Evolutionary conservation across 2,113 vertebrate species (phyloP), one percentile per base, ranked within the genome.

Genomic region (Sylvilagus bachmani): DNA sequence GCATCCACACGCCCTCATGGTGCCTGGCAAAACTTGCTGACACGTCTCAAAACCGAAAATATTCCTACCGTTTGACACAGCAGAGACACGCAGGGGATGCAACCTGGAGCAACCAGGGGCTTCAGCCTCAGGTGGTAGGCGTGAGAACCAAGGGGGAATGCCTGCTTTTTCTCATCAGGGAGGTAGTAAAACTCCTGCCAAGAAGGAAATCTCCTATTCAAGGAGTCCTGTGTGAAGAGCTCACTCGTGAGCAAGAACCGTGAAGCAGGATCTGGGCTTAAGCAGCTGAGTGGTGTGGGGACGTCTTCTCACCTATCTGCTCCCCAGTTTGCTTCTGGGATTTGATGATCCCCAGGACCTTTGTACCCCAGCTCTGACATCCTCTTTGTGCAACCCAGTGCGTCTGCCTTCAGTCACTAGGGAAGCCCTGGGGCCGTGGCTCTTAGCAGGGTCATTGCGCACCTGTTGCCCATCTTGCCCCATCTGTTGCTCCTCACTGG

Each of bases 21-120:
- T 79, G 83, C 92, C 93, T 89, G 93, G 89, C 8, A 77, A 96
- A 97, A 96, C 90, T 84, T 92, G 90, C 94, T 96, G 97, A 96
- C 73, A 11, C 69, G 55, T 97, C 95, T 86, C 64, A 95, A 97
- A 97, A 89, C 36, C 8, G 36, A 93, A 97, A 89, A 90, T 49
- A 88, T 90, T 78, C 83, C 86, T 95, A 84, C 86, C 70, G 90
- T 90, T 79, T 96, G 79, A 84, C 33, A 78, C 58, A 92, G 66
- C 66, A 36, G 82, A 67, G 82, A 89, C 27, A 25, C 62, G 33
- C 85, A 90, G 31, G 80, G 19, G 84, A 13, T 5, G 16, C 0
- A 53, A 55, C 55, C 55, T 58, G 55, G 17, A 58, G 17, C 55
- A 58, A 10, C 55, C 14, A 11, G 27, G 49, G 2, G 7, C 7